A percentile compares a stretch with the other conserved stretches of the same genome.
These are phyloP conservation scores for Conus ventricosus DNA, from an alignment of 1,140 invertebrate genomes.

Conservation along the genomic window DNA sequence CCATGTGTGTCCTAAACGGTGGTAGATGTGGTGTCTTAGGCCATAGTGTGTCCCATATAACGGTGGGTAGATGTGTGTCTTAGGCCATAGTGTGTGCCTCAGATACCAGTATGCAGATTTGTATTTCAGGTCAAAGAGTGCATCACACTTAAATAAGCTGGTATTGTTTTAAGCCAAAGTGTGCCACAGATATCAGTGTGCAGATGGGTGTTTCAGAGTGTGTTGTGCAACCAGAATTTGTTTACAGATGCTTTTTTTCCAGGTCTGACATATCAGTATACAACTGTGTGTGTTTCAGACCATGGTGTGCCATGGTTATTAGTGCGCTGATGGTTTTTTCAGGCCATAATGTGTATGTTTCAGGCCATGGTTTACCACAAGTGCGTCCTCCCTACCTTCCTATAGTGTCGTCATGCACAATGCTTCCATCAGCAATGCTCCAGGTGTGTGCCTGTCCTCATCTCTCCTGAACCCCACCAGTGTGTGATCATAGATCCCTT, in stretches of 20 bases:
- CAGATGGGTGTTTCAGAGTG: too few relatives aligned
- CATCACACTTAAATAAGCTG: constrained; percentile 32
- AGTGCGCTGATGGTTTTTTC: not conserved
- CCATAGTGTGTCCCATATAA: not conserved
- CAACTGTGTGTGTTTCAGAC: constrained; percentile 30
- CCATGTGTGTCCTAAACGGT: too few relatives aligned
- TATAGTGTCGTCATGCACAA: constrained; percentile 72
- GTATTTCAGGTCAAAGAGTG: too few relatives aligned
- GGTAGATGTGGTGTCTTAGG: constrained; percentile 30
- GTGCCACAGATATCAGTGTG: too few relatives aligned
- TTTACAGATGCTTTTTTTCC: constrained; percentile 12
- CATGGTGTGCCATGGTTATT: not conserved
- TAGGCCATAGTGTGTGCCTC: constrained; percentile 34
- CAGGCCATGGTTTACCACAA: not conserved
- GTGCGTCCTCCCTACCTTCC: constrained; percentile 65
- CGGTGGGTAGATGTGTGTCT: constrained; percentile 12
- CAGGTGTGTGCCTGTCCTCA: constrained; percentile 44
- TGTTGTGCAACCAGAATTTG: too few relatives aligned
- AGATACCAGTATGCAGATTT: too few relatives aligned
- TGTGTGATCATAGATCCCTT: too few relatives aligned
- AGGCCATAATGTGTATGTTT: constrained; percentile 23
- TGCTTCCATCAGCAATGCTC: constrained; percentile 50
- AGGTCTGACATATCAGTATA: too few relatives aligned
- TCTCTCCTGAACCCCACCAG: too few relatives aligned
- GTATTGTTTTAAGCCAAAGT: too few relatives aligned